Evolutionary conservation across 2,113 vertebrate genomes (phyloP), one percentile per base, ranked within the genome.

Genomic region (Setophaga kirtlandii): DNA sequence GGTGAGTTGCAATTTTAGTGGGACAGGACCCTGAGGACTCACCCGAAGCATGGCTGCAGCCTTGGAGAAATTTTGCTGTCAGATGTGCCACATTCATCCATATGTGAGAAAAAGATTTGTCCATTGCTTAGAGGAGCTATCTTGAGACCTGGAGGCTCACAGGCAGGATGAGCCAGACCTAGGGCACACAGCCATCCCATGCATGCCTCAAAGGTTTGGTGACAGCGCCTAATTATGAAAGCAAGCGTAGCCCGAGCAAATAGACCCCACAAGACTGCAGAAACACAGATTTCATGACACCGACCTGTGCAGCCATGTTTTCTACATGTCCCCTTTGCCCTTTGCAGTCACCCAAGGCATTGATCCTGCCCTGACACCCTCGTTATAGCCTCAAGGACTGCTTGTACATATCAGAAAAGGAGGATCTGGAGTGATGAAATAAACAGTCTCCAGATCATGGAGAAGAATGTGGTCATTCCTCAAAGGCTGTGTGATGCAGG

Each of bases 191-290:
- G 49, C 35, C 30, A 15, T 28, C 15, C 13, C 35, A 6, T 15
- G 14, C 21, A 5, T 33, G 39, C 67, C 46, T 84, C 7, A 1
- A 3, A 55, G 59, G 11, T 33, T 25, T 75, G 64, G 53, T 58
- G 47, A 39, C 47, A 15, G 62, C 3, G 1, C 39, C 50, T 62
- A n/a, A 11, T 35, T 10, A 7, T 1, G 30, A 71, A 76, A 85
- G 31, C 53, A 78, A 82, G 19, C 0, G 0, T 15, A 85, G 53
- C 28, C 60, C 4, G 1, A 42, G 50, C 18, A 58, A 68, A 30
- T 3, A 71, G 37, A 60, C 25, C n/a, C 25, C 59, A 28, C 17
- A 12, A 28, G 65, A 56, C 25, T 41, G 25, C 0, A 60, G 68
- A 50, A 80, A 75, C 20, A 41, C 2, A 49, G n/a, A 58, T 87